Percentiles rank a stretch among this genome's conserved stretches.
Conservation (phyloP, 2,113 vertebrate species). For the Chaetura pelagica region DNA sequence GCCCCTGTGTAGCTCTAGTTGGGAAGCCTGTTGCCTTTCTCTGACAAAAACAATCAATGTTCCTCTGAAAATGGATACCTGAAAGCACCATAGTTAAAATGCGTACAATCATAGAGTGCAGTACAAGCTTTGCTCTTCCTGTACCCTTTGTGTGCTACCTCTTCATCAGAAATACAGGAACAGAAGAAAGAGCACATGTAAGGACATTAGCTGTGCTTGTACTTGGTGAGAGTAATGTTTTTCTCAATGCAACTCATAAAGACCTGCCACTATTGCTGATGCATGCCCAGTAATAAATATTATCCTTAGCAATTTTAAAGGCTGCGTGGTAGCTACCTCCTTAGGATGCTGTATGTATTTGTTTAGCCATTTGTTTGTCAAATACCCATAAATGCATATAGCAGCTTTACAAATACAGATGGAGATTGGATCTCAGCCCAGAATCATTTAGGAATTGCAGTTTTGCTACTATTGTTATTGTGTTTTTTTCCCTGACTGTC, state of each 20-base stretch:
- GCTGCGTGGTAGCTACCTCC: background rate
- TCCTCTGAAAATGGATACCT: background rate
- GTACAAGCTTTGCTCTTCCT: background rate
- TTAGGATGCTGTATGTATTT: background rate
- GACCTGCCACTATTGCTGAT: background rate
- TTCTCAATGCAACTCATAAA: background rate
- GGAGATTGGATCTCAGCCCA: slow-evolving; percentile 59
- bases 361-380: background rate
- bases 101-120: too few relatives aligned
- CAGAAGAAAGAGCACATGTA: background rate
- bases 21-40: background rate
- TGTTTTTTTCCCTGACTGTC: background rate
- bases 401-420: background rate
- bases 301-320: background rate
- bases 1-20: rapidly evolving
- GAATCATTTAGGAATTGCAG: slow-evolving; percentile 14
- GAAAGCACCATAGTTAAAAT: background rate
- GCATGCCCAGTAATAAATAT: background rate
- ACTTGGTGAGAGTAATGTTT: background rate
- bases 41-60: background rate
- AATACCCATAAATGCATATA: background rate
- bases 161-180: background rate
- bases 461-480: background rate
- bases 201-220: background rate
- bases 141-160: background rate